A percentile compares a stretch with the other conserved stretches of the same genome.
Evolutionary conservation across 2,113 vertebrate genomes (phyloP).

Genomic region (Odocoileus virginianus): DNA sequence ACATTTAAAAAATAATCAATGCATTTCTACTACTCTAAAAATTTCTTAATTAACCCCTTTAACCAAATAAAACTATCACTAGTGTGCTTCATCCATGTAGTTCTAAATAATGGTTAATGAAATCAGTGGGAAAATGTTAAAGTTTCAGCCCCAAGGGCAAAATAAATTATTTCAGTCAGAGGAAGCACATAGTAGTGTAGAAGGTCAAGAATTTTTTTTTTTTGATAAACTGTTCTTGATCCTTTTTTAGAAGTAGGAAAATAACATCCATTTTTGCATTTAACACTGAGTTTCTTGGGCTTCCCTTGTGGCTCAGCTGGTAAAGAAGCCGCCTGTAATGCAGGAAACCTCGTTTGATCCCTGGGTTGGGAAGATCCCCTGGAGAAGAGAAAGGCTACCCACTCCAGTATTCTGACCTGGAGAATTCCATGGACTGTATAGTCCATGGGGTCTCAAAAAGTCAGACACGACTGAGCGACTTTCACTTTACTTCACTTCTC

Average conservation of each 20-base stretch:
- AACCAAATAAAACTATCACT: neutral
- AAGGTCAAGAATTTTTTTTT: neutral
- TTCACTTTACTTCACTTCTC: neutral
- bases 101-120: neutral
- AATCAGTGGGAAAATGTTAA: neutral
- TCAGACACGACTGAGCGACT: fast-evolving
- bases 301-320: neutral
- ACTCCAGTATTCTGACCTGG: neutral
- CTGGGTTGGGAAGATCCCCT: neutral
- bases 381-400: neutral
- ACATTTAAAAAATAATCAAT: neutral
- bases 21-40: neutral
- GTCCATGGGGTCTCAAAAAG: neutral
- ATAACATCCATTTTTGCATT: neutral
- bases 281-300: neutral
- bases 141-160: neutral
- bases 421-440: neutral
- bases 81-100: neutral
- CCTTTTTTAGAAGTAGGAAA: neutral
- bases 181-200: neutral
- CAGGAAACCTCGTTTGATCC: fast-evolving
- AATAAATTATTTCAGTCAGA: neutral
- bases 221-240: neutral
- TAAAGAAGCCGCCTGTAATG: neutral
- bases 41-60: neutral